A percentile compares a stretch with the other conserved stretches of the same genome.
phyloP scores from a whole-genome alignment of 2,888 invertebrate genomes.

The Aquatica leii region DNA sequence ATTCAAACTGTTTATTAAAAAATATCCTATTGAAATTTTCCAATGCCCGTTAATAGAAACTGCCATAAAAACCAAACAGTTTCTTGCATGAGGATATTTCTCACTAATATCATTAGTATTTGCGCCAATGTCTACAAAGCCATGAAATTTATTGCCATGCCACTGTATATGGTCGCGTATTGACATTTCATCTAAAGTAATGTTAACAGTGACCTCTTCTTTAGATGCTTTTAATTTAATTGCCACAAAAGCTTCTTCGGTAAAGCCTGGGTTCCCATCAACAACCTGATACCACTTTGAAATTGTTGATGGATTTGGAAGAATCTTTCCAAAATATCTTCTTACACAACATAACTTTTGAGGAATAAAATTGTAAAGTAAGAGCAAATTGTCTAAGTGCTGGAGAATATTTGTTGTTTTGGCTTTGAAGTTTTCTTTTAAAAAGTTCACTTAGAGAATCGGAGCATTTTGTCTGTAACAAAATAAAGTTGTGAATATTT shows the following conservation, averaged over 20 bases:
- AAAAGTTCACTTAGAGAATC: not conserved
- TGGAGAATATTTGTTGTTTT: not conserved
- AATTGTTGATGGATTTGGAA: constrained; percentile 39
- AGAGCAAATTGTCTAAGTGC: not conserved
- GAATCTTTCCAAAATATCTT: constrained; percentile 33
- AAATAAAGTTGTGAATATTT: too few relatives aligned
- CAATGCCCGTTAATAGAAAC: constrained; percentile 42
- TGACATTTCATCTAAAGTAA: constrained; percentile 48
- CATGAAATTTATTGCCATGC: constrained; percentile 47
- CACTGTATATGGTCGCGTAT: constrained; percentile 46
- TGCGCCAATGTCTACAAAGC: constrained; percentile 47
- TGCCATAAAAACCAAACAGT: constrained; percentile 47
- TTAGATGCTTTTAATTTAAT: too few relatives aligned
- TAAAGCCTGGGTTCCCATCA: constrained; percentile 37
- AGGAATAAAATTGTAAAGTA: constrained; percentile 3
- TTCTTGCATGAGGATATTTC: constrained; percentile 36
- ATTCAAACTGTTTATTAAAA: constrained; percentile 42
- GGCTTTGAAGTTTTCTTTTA: not conserved
- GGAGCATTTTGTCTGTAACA: not conserved
- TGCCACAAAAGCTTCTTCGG: constrained; percentile 41
- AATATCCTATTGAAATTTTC: constrained; percentile 49
- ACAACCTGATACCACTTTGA: too few relatives aligned
- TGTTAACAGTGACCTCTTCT: too few relatives aligned
- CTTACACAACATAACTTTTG: constrained; percentile 43
- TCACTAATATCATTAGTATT: constrained; percentile 28